Evolutionary conservation across 2,797 vertebrate species (phyloP).

Genomic region (Myotis pilosus): DNA sequence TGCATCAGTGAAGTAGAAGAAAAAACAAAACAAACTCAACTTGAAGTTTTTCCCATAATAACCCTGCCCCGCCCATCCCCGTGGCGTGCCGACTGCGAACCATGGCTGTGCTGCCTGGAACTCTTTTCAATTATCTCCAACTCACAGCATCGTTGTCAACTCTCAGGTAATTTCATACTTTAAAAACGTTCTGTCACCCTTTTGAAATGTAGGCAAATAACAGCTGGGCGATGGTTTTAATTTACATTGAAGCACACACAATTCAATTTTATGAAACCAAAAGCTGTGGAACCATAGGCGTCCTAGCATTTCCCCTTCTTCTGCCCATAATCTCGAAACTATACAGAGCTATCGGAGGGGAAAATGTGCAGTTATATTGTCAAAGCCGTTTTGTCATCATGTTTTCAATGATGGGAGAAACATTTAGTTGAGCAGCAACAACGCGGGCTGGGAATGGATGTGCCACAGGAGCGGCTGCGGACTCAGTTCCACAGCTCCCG

Average conservation of each 20-base stretch:
- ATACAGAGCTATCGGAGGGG: background rate
- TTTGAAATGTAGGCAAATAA: constrained; percentile 6
- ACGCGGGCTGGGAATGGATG: background rate
- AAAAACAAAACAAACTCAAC: background rate
- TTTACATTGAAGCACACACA: background rate
- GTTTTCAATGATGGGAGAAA: background rate
- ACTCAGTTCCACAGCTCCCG: background rate
- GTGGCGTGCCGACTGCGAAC: background rate
- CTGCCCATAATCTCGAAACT: background rate
- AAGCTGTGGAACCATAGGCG: background rate
- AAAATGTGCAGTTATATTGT: background rate
- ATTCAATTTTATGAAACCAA: constrained; percentile 11
- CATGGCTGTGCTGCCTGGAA: background rate
- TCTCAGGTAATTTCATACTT: background rate
- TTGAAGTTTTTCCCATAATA: background rate
- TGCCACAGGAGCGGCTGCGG: background rate
- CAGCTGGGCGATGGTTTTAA: background rate
- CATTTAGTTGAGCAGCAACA: background rate
- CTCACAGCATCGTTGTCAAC: background rate
- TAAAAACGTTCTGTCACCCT: background rate
- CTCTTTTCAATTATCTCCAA: background rate
- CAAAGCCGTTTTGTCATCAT: background rate
- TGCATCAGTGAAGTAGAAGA: background rate
- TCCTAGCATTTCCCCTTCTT: background rate
- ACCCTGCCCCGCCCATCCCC: background rate